Evolutionary conservation across 2,888 invertebrate genomes (phyloP).

Genomic region (Amaurobius ferox): DNA sequence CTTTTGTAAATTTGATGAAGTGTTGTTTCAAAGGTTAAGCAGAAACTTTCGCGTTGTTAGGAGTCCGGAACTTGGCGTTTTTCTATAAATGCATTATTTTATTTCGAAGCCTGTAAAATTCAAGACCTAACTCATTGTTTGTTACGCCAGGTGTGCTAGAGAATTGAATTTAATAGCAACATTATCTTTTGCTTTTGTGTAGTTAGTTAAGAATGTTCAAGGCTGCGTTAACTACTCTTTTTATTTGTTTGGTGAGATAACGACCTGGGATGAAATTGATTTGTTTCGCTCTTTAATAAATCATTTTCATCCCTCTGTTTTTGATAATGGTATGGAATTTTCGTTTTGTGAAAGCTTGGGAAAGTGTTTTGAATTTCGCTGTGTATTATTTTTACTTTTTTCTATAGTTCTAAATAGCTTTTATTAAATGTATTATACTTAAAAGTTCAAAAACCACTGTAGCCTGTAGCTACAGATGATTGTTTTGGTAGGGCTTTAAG

Average conservation of each 20-base stretch:
- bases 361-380: no score
- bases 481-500: no score
- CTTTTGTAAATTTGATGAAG: conserved; percentile 35
- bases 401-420: no score
- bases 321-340: background rate
- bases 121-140: background rate
- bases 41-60: background rate
- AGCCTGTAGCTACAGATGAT: no score
- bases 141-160: background rate
- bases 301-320: no score
- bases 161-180: background rate
- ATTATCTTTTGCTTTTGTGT: background rate
- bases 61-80: background rate
- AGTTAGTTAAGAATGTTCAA: background rate
- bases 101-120: background rate
- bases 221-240: background rate
- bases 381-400: no score
- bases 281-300: background rate
- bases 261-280: background rate
- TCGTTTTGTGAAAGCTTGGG: background rate
- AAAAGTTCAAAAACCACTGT: no score
- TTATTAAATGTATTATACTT: no score
- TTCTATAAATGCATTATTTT: background rate
- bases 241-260: background rate
- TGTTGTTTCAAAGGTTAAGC: conserved; percentile 20